Evolutionary conservation across 2,797 vertebrate species (phyloP).

Genomic region (Cichlasoma orientale): DNA sequence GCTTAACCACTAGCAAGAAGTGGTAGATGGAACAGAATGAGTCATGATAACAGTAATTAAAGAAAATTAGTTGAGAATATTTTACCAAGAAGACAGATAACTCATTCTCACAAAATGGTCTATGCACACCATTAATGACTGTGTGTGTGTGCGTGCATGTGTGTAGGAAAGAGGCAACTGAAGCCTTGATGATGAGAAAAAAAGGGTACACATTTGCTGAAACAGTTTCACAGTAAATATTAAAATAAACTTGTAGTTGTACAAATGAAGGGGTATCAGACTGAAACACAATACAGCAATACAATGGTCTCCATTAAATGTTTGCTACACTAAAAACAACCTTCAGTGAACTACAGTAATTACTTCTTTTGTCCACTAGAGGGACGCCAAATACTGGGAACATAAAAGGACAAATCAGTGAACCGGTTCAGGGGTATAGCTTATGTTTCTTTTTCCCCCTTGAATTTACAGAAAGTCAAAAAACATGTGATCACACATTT

Average conservation of each 20-base stretch:
- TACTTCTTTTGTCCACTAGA: conserved; percentile 62
- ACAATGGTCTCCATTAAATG: background rate
- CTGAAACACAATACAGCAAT: background rate
- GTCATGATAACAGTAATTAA: conserved; percentile 44
- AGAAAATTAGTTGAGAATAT: conserved; percentile 17
- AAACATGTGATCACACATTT: background rate
- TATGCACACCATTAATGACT: background rate
- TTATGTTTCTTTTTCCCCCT: background rate
- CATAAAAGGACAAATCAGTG: background rate
- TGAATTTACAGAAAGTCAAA: conserved; percentile 1
- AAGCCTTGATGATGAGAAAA: background rate
- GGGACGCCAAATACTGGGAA: conserved; percentile 40
- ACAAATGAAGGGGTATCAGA: background rate
- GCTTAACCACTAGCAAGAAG: conserved; percentile 22
- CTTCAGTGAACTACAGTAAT: background rate
- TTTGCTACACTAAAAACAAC: background rate
- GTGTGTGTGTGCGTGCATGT: background rate
- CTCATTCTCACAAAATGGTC: background rate
- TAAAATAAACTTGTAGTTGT: background rate
- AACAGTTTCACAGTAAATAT: background rate
- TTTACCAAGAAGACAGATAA: background rate
- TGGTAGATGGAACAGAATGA: conserved; percentile 27
- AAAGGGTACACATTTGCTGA: background rate
- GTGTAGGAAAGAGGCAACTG: background rate
- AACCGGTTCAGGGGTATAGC: background rate